Conservation (phyloP, 2,113 vertebrate species). For the Alligator mississippiensis region DNA sequence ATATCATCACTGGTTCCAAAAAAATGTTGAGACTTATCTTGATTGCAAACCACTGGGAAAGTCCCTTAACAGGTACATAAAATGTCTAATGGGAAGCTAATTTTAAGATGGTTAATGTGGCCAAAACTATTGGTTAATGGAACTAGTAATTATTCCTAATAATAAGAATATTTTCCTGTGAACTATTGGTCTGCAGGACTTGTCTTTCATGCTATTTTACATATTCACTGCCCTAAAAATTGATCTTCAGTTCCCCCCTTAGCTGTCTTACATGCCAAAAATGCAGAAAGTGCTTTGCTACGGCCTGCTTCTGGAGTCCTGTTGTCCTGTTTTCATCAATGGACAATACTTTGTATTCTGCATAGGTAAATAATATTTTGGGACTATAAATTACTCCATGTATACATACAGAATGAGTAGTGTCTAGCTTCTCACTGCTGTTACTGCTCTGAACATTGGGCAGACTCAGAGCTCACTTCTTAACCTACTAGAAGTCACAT, state of each 20-base stretch:
- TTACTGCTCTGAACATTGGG: conserved; percentile 19
- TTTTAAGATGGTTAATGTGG: not conserved
- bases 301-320: not conserved
- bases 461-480: not conserved
- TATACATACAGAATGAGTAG: not conserved
- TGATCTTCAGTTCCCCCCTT: not conserved
- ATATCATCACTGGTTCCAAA: not conserved
- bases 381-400: not conserved
- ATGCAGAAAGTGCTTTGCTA: too few relatives aligned
- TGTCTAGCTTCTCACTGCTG: not conserved
- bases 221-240: not conserved
- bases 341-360: not conserved
- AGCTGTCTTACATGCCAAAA: not conserved
- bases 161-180: not conserved
- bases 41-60: not conserved
- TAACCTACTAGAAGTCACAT: not conserved
- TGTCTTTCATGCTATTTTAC: not conserved
- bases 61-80: not conserved
- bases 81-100: not conserved
- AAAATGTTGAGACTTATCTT: not conserved
- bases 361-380: not conserved
- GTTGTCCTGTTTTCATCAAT: not conserved
- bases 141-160: not conserved
- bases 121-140: not conserved
- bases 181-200: not conserved